phyloP scores from a whole-genome alignment of 1,140 invertebrate genomes.

The Penaeus chinensis region DNA sequence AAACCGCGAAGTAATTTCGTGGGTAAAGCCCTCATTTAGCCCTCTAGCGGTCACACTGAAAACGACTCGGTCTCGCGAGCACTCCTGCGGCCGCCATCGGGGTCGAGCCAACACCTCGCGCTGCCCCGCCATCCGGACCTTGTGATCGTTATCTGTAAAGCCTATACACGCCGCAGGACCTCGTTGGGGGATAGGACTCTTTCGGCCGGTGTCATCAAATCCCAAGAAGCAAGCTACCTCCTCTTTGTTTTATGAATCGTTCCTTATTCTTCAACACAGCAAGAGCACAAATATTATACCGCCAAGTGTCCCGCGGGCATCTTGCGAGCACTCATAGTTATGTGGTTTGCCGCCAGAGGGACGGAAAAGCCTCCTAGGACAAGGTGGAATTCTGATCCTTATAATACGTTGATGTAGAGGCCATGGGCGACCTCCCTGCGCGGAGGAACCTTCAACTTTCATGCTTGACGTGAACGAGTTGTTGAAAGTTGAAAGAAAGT shows the following conservation, averaged over 20 bases:
- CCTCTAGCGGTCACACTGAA: conserved; percentile 53
- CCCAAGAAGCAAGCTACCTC: conserved; percentile 54
- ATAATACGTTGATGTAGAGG: neutral
- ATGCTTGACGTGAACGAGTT: conserved; percentile 59
- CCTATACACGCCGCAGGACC: neutral
- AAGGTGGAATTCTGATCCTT: neutral
- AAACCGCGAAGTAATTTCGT: conserved; percentile 51
- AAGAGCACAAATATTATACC: conserved; percentile 57
- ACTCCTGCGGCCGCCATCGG: neutral
- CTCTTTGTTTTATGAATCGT: conserved; percentile 60
- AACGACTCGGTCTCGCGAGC: conserved; percentile 30
- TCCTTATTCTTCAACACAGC: conserved; percentile 59
- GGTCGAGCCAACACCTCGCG: neutral
- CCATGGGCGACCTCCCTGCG: neutral
- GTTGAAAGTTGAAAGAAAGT: conserved; percentile 61
- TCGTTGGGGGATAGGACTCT: conserved; percentile 25
- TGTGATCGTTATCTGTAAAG: conserved; percentile 16
- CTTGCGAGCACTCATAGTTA: conserved; percentile 59
- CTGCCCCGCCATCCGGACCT: neutral
- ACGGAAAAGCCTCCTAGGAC: conserved; percentile 16
- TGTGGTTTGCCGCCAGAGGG: conserved; percentile 39
- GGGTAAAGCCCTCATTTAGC: conserved; percentile 51
- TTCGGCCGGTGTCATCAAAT: conserved; percentile 48
- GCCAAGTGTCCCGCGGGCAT: conserved; percentile 55
- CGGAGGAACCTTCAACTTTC: conserved; percentile 41